Base-by-base conservation (phyloP, 2,113 vertebrate species). In the Trematomus loennbergii region DNA sequence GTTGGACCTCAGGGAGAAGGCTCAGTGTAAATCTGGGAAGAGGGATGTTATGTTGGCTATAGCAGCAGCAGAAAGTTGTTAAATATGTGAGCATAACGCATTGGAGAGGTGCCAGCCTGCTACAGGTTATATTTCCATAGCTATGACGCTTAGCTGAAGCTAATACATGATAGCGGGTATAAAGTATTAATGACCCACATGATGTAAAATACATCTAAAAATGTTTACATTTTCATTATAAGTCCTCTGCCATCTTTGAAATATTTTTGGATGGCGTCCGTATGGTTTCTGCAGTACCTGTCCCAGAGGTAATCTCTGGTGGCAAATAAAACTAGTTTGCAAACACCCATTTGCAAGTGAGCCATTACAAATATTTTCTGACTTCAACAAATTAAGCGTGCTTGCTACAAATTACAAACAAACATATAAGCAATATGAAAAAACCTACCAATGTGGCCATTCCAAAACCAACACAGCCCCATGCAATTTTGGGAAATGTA, bases 61-160 rank as follows among this genome's bases (percentile, higher is more conserved):
- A 6, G 36, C 36, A 40, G 58, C 68, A 60, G 82, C 62, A 82
- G 46, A 62, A 50, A 69, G 86, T 75, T 83, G 83, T 79, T 77
- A 81, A 85, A 88, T 81, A 78, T 63, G 29, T 54, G 22, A 71
- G 33, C 63, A 20, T 66, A 87, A 84, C 53, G 48, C 52, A 9
- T 55, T 87, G 90, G 91, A 84, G 12, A 0, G 18, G 54, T 59
- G 75, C 90, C 91, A 93, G 72, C 22, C n/a, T 33, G 65, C 55
- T 79, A 66, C 76, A 76, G 74, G 75, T 69, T 75, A 73, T 75
- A 77, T 76, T 70, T 77, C 82, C 72, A 64, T 61, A 63, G 78
- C 71, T 66, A 67, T 46, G 29, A 75, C 45, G 53, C 55, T 86
- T 77, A 43, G 77, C 65, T 7, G 67, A 33, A 71, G 89, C 69